These are phyloP conservation scores for Magallana nippona DNA, from an alignment of 2,888 invertebrate genomes.

Conservation along the genomic window DNA sequence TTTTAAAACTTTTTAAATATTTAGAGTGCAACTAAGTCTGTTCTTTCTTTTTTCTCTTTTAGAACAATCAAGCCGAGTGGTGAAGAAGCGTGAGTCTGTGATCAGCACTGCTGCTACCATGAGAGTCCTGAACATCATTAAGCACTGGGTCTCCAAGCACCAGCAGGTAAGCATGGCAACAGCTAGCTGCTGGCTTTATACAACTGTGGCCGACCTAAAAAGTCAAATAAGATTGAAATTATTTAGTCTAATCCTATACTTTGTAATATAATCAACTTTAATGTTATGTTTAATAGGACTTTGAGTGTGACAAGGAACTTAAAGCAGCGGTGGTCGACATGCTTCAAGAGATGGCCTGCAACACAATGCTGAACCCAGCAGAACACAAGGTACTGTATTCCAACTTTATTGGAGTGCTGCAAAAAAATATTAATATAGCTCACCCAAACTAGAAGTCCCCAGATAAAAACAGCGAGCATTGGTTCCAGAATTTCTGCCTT, in stretches of 20 bases:
- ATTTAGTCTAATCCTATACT: too few species aligned
- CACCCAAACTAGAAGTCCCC: too few species aligned
- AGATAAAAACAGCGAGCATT: too few species aligned
- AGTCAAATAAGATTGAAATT: too few species aligned
- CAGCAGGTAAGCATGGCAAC: conserved; percentile 83
- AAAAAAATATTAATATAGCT: too few species aligned
- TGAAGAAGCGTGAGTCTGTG: conserved; percentile 78
- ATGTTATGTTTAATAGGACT: conserved; percentile 82
- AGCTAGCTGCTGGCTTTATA: neutral
- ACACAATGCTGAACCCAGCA: conserved; percentile 88
- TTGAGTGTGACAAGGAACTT: conserved; percentile 87
- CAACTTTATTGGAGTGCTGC: too few species aligned
- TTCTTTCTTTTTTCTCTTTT: neutral
- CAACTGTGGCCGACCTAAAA: neutral
- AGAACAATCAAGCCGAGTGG: conserved; percentile 52
- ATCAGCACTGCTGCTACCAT: conserved; percentile 96
- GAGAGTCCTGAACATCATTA: conserved; percentile 92
- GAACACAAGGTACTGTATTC: conserved; percentile 85
- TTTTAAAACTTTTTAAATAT: too few species aligned
- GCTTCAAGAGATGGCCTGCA: conserved; percentile 92
- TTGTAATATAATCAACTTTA: too few species aligned
- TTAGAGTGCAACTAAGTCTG: too few species aligned
- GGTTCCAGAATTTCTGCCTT: neutral
- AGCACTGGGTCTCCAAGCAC: conserved; percentile 93
- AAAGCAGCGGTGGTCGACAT: conserved; percentile 90